These are phyloP conservation scores for Piscicola geometra DNA, from an alignment of 2,888 invertebrate genomes.

Conservation along the genomic window DNA sequence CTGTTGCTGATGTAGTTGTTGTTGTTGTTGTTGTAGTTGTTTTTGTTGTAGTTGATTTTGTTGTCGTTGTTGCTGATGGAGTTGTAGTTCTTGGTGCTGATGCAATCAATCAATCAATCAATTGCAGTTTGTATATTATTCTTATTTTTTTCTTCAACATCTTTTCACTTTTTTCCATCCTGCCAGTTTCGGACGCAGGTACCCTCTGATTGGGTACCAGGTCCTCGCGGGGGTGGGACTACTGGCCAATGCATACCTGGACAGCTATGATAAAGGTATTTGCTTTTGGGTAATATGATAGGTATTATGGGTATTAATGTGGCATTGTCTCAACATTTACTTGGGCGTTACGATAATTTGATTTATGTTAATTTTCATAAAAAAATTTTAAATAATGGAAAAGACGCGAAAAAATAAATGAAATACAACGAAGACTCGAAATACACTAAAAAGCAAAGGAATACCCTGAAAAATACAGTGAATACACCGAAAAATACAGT, in stretches of 20 bases:
- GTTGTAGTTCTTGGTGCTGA: conserved; percentile 10
- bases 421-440: neutral
- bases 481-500: no score
- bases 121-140: neutral
- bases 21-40: neutral
- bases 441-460: neutral
- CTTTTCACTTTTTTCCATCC: conserved; percentile 2
- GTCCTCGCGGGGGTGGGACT: conserved; percentile 48
- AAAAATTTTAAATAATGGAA: no score
- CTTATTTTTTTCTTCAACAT: neutral
- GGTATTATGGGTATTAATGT: no score
- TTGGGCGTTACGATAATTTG: no score
- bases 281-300: no score
- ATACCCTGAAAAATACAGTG: neutral
- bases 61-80: neutral
- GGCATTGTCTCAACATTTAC: no score
- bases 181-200: conserved; percentile 43
- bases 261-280: conserved; percentile 17
- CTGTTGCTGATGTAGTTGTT: neutral
- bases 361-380: no score
- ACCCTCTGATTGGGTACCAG: conserved; percentile 43
- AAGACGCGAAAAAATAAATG: no score
- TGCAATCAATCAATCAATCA: neutral
- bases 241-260: conserved; percentile 36
- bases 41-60: neutral